Evolutionary conservation across 2,797 vertebrate genomes (phyloP).

Genomic region (Meda fulgida): DNA sequence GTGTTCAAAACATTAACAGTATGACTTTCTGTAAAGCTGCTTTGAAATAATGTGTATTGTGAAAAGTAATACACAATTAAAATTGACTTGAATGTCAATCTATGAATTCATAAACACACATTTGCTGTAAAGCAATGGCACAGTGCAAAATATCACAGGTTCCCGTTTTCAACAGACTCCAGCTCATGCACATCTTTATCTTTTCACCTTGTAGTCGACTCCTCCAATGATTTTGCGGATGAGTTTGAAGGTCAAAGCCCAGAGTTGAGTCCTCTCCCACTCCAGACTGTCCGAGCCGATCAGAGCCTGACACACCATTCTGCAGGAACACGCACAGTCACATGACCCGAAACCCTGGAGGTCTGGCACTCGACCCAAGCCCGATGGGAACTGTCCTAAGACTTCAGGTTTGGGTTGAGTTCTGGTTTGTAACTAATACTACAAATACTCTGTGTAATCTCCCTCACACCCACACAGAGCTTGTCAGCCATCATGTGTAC

Average conservation of each 20-base stretch:
- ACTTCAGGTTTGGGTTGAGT: neutral
- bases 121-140: neutral
- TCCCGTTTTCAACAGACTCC: neutral
- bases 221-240: constrained; percentile 97
- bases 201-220: constrained; percentile 95
- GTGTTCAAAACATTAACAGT: neutral
- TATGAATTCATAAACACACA: neutral
- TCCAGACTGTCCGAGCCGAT: constrained; percentile 93
- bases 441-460: constrained; percentile 7
- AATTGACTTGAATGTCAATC: neutral
- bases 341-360: neutral
- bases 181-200: neutral
- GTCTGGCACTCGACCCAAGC: too few relatives aligned
- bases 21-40: neutral
- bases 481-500: too few relatives aligned
- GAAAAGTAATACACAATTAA: neutral
- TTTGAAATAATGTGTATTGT: neutral
- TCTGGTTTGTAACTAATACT: neutral
- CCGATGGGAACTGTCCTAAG: neutral
- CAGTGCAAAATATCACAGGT: neutral
- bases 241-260: constrained; percentile 95
- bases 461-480: too few relatives aligned
- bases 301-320: constrained; percentile 94
- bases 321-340: constrained; percentile 61
- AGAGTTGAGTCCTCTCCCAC: constrained; percentile 96